Conservation (phyloP, 2,888 invertebrate species). For the Cephonodes hylas region DNA sequence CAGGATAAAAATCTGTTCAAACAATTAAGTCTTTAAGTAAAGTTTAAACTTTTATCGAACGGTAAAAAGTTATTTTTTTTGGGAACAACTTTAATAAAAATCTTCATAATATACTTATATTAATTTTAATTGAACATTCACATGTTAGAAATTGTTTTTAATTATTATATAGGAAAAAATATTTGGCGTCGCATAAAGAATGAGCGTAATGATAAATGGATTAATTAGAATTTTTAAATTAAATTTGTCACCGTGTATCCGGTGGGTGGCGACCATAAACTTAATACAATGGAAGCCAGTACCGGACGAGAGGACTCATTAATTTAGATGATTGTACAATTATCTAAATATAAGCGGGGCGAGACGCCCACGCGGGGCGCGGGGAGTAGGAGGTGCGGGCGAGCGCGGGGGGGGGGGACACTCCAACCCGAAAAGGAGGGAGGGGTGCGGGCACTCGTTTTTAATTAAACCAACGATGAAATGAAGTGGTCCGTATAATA, state of each 20-base stretch:
- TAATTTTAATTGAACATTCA: no score
- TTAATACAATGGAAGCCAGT: slow-evolving; percentile 74
- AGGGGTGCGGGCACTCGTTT: slow-evolving; percentile 79
- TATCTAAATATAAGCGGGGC: slow-evolving; percentile 81
- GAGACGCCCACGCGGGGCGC: slow-evolving; percentile 71
- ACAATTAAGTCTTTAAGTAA: no score
- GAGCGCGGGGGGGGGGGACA: no score
- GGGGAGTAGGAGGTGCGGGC: no score
- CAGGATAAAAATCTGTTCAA: no score
- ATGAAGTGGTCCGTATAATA: slow-evolving; percentile 81
- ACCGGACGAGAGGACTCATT: slow-evolving; percentile 80
- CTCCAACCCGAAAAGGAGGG: slow-evolving; percentile 76
- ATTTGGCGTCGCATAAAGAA: slow-evolving; percentile 36
- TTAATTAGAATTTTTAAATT: slow-evolving; percentile 59
- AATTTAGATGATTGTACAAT: slow-evolving; percentile 82
- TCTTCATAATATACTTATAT: no score
- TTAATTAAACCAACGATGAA: slow-evolving; percentile 81
- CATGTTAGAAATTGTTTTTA: background rate
- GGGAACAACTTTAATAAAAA: no score
- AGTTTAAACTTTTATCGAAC: no score
- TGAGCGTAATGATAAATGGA: slow-evolving; percentile 45
- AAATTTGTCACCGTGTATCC: slow-evolving; percentile 68
- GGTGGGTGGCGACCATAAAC: slow-evolving; percentile 59
- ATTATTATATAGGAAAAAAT: background rate
- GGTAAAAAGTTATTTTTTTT: no score